Conservation (phyloP, 1,140 invertebrate genomes). For the Hylyphantes graminicola region DNA sequence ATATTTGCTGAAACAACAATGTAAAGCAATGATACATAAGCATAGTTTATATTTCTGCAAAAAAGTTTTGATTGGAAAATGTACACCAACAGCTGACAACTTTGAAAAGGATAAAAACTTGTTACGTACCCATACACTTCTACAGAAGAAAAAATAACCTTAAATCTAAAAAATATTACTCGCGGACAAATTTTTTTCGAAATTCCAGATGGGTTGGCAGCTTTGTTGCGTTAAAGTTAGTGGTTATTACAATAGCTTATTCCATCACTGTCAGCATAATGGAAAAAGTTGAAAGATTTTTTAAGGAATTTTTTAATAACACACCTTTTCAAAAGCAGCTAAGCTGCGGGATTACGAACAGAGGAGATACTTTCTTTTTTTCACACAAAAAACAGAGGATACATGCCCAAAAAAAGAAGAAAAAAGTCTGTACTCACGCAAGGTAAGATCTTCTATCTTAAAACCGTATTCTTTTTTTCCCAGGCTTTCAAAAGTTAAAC, state of each 20-base stretch:
- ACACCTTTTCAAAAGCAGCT: constrained; percentile 13
- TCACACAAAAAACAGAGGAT: not conserved
- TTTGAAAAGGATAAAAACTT: not conserved
- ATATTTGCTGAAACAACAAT: no score
- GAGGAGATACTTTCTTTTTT: constrained; percentile 11
- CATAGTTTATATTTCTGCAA: no score
- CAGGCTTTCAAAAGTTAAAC: constrained; percentile 21
- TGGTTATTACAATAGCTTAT: constrained; percentile 48
- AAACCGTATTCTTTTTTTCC: not conserved
- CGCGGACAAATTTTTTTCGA: constrained; percentile 24
- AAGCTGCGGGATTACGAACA: constrained; percentile 23
- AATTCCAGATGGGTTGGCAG: constrained; percentile 27
- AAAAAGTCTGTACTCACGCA: constrained; percentile 4
- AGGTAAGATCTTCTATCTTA: constrained; percentile 26
- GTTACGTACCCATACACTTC: not conserved
- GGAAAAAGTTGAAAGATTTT: constrained; percentile 17
- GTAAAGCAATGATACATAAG: no score
- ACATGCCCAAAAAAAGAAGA: not conserved
- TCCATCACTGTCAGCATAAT: constrained; percentile 46
- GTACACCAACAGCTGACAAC: not conserved
- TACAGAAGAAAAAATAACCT: not conserved
- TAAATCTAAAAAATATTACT: no score
- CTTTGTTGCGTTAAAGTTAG: constrained; percentile 25
- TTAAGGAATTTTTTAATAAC: constrained; percentile 37
- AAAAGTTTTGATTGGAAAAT: not conserved